Evolutionary conservation across 53 echinoderm and acorn worm species (phyloP).

Genomic region (Paracentrotus lividus): DNA sequence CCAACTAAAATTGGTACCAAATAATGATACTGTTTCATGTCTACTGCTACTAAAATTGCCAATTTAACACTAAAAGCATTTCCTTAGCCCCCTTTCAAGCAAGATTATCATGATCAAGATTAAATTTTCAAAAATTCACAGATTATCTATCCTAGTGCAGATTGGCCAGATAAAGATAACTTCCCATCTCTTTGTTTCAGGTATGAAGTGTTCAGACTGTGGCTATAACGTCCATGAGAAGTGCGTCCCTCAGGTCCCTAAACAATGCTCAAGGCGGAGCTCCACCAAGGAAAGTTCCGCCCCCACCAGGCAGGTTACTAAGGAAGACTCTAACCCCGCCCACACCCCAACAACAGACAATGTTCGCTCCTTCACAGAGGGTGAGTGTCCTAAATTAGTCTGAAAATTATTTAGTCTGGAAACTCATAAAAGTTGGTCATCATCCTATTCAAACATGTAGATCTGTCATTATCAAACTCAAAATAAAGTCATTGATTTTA

Average conservation of each 20-base stretch:
- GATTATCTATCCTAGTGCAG: neutral
- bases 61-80: no score
- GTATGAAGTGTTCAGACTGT: conserved; percentile 97
- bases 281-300: conserved; percentile 89
- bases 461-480: neutral
- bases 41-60: no score
- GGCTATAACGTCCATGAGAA: conserved; percentile 96
- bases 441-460: no score
- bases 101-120: neutral
- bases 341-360: conserved; percentile 57
- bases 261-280: conserved; percentile 88
- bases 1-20: no score
- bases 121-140: neutral
- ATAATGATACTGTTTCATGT: no score
- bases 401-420: neutral
- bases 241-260: conserved; percentile 90
- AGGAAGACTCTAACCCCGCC: conserved; percentile 65
- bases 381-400: conserved; percentile 14
- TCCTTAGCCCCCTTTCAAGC: no score
- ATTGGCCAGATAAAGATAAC: neutral
- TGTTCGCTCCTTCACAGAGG: conserved; percentile 34
- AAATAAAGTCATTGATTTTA: neutral
- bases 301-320: conserved; percentile 75
- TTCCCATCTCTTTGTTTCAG: conserved; percentile 55
- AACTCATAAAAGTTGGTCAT: no score